Conservation (phyloP, 1,140 invertebrate species). For the Asobara japonica region DNA sequence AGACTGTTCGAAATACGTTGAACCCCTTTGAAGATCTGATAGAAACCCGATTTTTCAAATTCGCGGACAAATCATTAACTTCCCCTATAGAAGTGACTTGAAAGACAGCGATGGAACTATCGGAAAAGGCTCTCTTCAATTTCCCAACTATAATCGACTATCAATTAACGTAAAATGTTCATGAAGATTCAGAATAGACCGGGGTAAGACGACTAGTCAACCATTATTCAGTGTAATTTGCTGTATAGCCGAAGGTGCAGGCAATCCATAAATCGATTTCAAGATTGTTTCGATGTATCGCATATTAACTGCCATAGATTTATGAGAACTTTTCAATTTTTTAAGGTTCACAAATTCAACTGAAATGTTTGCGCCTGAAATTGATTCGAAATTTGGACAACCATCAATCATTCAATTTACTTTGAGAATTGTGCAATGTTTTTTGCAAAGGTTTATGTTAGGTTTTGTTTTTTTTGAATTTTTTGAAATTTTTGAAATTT, state of each 20-base stretch:
- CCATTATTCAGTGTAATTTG: neutral
- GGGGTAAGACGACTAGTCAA: neutral
- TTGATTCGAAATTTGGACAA: too few relatives aligned
- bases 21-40: too few relatives aligned
- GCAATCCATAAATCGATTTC: neutral
- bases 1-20: too few relatives aligned
- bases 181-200: neutral
- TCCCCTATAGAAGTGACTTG: neutral
- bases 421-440: too few relatives aligned
- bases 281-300: neutral
- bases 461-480: too few relatives aligned
- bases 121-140: neutral
- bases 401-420: too few relatives aligned
- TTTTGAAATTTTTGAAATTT: too few relatives aligned
- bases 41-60: too few relatives aligned
- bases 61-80: neutral
- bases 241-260: neutral
- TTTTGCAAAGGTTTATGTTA: too few relatives aligned
- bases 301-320: neutral
- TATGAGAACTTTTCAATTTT: too few relatives aligned
- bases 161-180: neutral
- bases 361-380: too few relatives aligned
- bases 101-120: neutral
- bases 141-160: neutral
- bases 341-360: too few relatives aligned